Evolutionary conservation across 2,113 vertebrate species (phyloP), one percentile per base, ranked within the genome.

Genomic region (Phylloscopus trochiloides): DNA sequence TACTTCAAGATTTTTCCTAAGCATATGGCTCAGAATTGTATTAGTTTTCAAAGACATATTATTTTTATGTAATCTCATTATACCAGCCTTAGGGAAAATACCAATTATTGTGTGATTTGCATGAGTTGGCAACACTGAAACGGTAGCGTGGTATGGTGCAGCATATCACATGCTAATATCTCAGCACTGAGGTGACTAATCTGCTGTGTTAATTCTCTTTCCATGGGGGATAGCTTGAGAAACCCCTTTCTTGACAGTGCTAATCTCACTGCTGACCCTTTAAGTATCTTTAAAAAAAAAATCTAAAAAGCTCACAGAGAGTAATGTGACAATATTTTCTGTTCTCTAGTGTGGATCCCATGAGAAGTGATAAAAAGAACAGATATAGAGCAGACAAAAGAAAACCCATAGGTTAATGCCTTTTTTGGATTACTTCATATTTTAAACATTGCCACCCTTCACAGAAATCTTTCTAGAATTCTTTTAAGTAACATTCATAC

Each of bases 41-140:
- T 94, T 96, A 66, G 54, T 92, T 97, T 93, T 94, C 61, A 95
- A 94, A 95, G 89, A 92, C 29, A 70, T 78, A 90, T 96, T 95
- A 85, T 91, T 96, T 91, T 94, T 88, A 45, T 94, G 87, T 96
- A 95, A 96, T 96, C 93, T 96, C 74, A 94, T 96, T 96, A 94
- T 68, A 70, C 62, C 47, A 73, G 86, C 95, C 95, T 88, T 63
- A 91, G 94, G 95, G 95, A 95, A 96, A 96, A 95, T 93, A 88
- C 88, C 91, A 94, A 91, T 97, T 97, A 96, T 95, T 88, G 88
- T 84, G 79, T 93, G 95, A 95, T 95, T 95, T 96, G 96, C 95
- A 91, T 94, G 91, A 97, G 92, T 26, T 95, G 88, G 88, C 88
- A 96, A 88, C 63, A 26, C 75, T 90, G 84, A 85, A 91, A 66